A percentile compares a stretch with the other conserved stretches of the same genome.
Evolutionary conservation across 1,140 invertebrate species (phyloP).

Genomic region (Heliconius eleuchia): DNA sequence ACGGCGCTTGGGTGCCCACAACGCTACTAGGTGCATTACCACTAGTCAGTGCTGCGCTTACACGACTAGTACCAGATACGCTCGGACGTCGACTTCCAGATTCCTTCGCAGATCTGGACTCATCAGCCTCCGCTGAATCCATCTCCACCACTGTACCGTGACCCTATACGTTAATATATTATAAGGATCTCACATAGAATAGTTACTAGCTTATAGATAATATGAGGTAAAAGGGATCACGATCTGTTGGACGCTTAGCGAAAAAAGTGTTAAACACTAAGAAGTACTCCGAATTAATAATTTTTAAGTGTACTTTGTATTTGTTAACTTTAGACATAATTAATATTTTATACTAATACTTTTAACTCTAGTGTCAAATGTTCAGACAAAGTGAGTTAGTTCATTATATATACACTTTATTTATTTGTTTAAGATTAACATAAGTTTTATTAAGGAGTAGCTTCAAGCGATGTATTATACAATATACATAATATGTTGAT

Average conservation of each 20-base stretch:
- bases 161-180: not conserved
- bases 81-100: constrained; percentile 66
- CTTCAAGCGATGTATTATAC: not conserved
- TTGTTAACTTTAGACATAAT: not conserved
- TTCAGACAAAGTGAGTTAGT: not conserved
- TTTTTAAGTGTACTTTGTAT: constrained; percentile 10
- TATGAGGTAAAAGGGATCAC: constrained; percentile 5
- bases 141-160: constrained; percentile 34
- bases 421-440: not conserved
- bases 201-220: not conserved
- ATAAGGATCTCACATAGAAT: constrained; percentile 18
- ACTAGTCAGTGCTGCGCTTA: constrained; percentile 65
- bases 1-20: constrained; percentile 62
- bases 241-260: not conserved
- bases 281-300: constrained; percentile 4
- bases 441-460: not conserved
- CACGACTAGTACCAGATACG: constrained; percentile 69
- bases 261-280: not conserved
- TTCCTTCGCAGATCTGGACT: constrained; percentile 64
- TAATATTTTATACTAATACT: not conserved
- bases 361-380: not conserved
- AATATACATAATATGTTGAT: too few species aligned
- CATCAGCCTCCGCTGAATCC: constrained; percentile 34
- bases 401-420: not conserved
- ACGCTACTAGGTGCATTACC: constrained; percentile 63